phyloP scores from a whole-genome alignment of 2,113 vertebrate species.

The Neofelis nebulosa region DNA sequence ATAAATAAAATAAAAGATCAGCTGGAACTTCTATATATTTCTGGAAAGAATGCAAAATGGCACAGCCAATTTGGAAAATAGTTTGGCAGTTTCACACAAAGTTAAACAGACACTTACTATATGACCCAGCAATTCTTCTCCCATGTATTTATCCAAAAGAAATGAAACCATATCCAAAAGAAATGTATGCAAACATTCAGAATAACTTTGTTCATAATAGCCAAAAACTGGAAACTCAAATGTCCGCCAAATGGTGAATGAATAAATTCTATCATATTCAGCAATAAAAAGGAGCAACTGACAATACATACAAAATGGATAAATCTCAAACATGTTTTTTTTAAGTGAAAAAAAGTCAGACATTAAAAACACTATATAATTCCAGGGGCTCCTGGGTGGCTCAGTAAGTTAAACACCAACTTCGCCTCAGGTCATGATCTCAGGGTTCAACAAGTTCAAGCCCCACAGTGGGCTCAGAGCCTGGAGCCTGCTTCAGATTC shows the following conservation, averaged over 20 bases:
- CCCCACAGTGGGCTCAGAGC: too few relatives aligned
- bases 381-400: not conserved
- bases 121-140: conserved; percentile 9
- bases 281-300: conserved; percentile 10
- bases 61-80: not conserved
- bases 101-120: not conserved
- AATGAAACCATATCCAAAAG: conserved; percentile 25
- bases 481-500: too few relatives aligned
- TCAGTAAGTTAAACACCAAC: too few relatives aligned
- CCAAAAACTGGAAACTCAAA: not conserved
- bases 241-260: not conserved
- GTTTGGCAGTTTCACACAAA: not conserved
- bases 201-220: not conserved
- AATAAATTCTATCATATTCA: not conserved
- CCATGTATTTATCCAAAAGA: conserved; percentile 6
- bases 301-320: not conserved
- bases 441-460: too few relatives aligned
- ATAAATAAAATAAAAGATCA: not conserved
- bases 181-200: not conserved
- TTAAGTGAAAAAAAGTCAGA: conserved; percentile 9
- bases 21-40: not conserved
- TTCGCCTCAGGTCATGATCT: too few relatives aligned
- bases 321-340: not conserved
- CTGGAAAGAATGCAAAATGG: conserved; percentile 3
- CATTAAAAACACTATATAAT: not conserved